These are phyloP conservation scores for Bellardia pandia DNA, from an alignment of 2,888 invertebrate genomes.

Conservation along the genomic window DNA sequence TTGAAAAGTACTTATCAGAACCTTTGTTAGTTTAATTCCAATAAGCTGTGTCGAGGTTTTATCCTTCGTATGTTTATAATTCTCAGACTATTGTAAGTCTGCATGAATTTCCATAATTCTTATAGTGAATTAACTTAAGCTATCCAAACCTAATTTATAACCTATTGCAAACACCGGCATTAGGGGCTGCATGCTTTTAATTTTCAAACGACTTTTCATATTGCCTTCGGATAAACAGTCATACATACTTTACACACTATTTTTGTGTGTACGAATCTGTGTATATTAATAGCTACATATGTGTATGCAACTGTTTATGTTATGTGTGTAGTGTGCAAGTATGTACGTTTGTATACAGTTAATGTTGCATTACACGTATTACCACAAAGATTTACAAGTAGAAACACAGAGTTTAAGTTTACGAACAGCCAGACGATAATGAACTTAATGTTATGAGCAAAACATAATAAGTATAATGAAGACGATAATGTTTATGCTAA, in stretches of 20 bases:
- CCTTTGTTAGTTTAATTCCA: too few relatives aligned
- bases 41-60: too few relatives aligned
- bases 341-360: background rate
- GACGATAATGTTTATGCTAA: constrained; percentile 70
- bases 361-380: constrained; percentile 63
- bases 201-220: background rate
- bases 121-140: too few relatives aligned
- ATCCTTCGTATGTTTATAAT: too few relatives aligned
- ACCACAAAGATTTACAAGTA: constrained; percentile 66
- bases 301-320: constrained; percentile 14
- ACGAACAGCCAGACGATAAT: constrained; percentile 64
- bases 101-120: too few relatives aligned
- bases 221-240: background rate
- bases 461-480: constrained; percentile 68
- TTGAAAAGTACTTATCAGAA: background rate
- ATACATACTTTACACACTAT: background rate
- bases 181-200: too few relatives aligned
- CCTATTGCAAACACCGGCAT: too few relatives aligned
- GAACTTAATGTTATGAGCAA: constrained; percentile 63
- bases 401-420: constrained; percentile 64
- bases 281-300: background rate
- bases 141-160: too few relatives aligned
- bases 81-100: too few relatives aligned
- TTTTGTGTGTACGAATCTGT: background rate
- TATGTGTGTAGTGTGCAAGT: background rate